Percentiles rank a stretch among this genome's conserved stretches.
These are phyloP conservation scores for Notolepis coatsorum DNA, from an alignment of 2,797 vertebrate species.

Conservation along the genomic window DNA sequence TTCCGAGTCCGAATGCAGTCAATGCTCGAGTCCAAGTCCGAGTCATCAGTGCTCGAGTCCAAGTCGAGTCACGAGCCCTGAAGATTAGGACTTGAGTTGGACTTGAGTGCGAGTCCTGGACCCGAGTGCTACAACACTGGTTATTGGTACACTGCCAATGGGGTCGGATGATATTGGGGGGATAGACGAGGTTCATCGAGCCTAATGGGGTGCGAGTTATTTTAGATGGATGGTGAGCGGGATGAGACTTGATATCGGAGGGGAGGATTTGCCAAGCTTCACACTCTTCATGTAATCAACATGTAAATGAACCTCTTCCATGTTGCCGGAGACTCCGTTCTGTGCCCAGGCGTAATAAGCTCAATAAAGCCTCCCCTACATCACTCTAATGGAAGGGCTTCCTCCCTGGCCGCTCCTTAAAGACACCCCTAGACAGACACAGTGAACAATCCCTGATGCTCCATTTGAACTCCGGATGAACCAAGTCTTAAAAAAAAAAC, in stretches of 20 bases:
- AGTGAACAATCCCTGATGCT: slow-evolving; percentile 77
- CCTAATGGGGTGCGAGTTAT: slow-evolving; percentile 71
- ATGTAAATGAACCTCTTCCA: slow-evolving; percentile 67
- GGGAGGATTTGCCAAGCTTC: slow-evolving; percentile 53
- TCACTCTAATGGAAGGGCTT: slow-evolving; percentile 95
- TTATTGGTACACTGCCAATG: slow-evolving; percentile 33
- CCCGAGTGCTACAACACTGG: no score
- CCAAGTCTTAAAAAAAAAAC: slow-evolving; percentile 54
- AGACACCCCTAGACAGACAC: slow-evolving; percentile 87
- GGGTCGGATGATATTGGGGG: slow-evolving; percentile 39
- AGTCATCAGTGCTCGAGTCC: no score
- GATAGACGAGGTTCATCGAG: slow-evolving; percentile 67
- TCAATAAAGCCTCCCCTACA: slow-evolving; percentile 93
- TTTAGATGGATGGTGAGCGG: slow-evolving; percentile 66
- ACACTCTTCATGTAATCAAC: slow-evolving; percentile 84
- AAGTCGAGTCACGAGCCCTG: no score
- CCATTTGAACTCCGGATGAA: slow-evolving; percentile 78
- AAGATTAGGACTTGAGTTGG: no score
- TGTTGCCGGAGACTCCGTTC: slow-evolving; percentile 58
- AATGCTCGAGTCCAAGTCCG: no score
- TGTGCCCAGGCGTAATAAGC: slow-evolving; percentile 85
- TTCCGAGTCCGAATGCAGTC: no score
- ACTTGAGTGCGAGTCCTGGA: no score
- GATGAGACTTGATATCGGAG: slow-evolving; percentile 64
- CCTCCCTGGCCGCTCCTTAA: slow-evolving; percentile 91